These are phyloP conservation scores for Hemicentrotus pulcherrimus DNA, from an alignment of 35 echinoderm and acorn worm species.

Conservation along the genomic window DNA sequence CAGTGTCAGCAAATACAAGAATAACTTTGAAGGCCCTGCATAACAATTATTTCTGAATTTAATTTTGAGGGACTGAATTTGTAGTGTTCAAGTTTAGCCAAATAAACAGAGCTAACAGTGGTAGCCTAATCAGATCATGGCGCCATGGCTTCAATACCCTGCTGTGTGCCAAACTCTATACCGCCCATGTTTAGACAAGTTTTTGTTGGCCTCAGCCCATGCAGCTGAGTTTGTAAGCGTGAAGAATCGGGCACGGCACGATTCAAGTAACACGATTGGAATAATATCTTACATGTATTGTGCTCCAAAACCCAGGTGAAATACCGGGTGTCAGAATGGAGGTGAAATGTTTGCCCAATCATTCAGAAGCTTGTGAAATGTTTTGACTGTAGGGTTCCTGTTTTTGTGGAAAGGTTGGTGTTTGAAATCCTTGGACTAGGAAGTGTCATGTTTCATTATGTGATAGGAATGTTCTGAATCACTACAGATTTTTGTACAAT, in stretches of 20 bases:
- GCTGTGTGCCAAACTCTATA: slow-evolving; percentile 38
- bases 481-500: slow-evolving; percentile 4
- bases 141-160: slow-evolving; percentile 28
- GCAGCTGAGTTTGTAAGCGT: slow-evolving; percentile 22
- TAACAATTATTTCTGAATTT: neutral
- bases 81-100: neutral
- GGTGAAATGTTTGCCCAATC: slow-evolving; percentile 16
- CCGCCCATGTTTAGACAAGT: slow-evolving; percentile 49
- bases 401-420: neutral
- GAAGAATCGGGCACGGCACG: neutral
- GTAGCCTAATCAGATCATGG: slow-evolving; percentile 41
- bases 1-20: neutral
- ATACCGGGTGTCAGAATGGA: neutral
- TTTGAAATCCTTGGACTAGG: neutral
- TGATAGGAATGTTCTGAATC: neutral
- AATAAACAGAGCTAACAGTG: slow-evolving; percentile 27
- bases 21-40: neutral
- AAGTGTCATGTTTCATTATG: neutral
- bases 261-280: neutral
- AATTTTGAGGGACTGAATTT: neutral
- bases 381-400: slow-evolving; percentile 2
- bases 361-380: slow-evolving; percentile 11
- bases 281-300: slow-evolving; percentile 1
- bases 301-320: neutral
- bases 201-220: slow-evolving; percentile 29